Evolutionary conservation across 2,888 invertebrate genomes (phyloP), one percentile per base, ranked within the genome.

Genomic region (Cerceris rybyensis): DNA sequence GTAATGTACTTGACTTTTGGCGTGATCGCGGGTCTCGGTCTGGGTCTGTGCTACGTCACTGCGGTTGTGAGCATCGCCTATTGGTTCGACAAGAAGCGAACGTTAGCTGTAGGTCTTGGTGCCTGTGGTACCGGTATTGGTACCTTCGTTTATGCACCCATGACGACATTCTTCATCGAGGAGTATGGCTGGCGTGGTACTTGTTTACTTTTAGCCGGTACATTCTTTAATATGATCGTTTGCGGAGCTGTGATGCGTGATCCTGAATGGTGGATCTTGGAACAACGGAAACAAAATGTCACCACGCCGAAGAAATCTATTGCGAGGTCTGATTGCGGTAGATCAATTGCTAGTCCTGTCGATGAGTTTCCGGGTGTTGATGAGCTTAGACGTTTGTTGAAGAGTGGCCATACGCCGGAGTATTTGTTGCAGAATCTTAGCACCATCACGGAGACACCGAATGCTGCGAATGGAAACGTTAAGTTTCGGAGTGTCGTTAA

Each of bases 1-100:
- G 94, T 96, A 93, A 95, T 97, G 93, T 96, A 96, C 93, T 90
- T 98, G 66, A 97, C 97, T 0, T 98, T 98, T 91, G 98, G 98
- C 46, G 94, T 97, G 0, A 94, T 97, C 43, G 96, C 97, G 64
- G 98, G 98, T 0, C 91, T 98, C 75, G 98, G 98, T 0, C 93
- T 98, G 80, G 97, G 97, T 7, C 92, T 97, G 64, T 96, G 96
- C 66, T 98, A 97, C 90, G 97, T 98, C 11, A 97, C 98, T 2
- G 97, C 98, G 7, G 98, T 98, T 6, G 98, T 98, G 6, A 96
- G 97, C 69, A 97, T 98, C 74, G 98, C 98, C 7, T 98, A 97
- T 90, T 98, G 98, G 96, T 98, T 98, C 92, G 97, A 98, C 87
- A 96, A 96, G 92, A 96, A 96, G 89, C 94, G 98, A 50, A 96